Percentiles rank a stretch among this genome's conserved stretches.
phyloP scores from a whole-genome alignment of 2,113 vertebrate genomes.

The Petaurus breviceps region DNA sequence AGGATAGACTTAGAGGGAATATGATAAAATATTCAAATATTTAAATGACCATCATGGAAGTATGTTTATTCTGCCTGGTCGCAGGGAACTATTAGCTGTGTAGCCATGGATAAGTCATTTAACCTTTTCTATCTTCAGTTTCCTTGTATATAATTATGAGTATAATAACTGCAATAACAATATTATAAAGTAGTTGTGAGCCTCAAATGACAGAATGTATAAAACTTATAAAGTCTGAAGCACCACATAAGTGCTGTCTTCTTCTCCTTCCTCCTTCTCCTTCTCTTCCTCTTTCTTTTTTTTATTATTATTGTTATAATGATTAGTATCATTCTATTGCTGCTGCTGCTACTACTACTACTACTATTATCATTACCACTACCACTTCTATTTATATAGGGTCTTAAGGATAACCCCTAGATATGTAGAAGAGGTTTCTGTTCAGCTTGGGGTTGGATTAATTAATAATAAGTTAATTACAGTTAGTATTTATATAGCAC shows the following conservation, averaged over 20 bases:
- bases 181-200: neutral
- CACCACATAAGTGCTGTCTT: neutral
- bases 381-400: neutral
- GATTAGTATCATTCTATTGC: neutral
- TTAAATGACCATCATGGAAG: neutral
- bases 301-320: neutral
- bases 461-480: neutral
- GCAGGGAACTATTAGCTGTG: neutral
- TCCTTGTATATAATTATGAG: neutral
- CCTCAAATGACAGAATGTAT: neutral
- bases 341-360: neutral
- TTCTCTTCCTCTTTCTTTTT: neutral
- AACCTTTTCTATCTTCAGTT: neutral
- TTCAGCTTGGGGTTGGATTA: neutral
- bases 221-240: neutral
- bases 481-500: neutral
- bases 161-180: neutral
- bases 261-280: neutral
- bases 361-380: neutral
- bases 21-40: neutral
- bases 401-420: neutral
- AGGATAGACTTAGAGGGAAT: neutral
- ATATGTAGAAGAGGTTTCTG: neutral
- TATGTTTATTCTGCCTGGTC: neutral
- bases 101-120: neutral